A percentile compares a stretch with the other conserved stretches of the same genome.
Conservation (phyloP, 2,888 invertebrate genomes). For the Caenorhabditis macrosperma region DNA sequence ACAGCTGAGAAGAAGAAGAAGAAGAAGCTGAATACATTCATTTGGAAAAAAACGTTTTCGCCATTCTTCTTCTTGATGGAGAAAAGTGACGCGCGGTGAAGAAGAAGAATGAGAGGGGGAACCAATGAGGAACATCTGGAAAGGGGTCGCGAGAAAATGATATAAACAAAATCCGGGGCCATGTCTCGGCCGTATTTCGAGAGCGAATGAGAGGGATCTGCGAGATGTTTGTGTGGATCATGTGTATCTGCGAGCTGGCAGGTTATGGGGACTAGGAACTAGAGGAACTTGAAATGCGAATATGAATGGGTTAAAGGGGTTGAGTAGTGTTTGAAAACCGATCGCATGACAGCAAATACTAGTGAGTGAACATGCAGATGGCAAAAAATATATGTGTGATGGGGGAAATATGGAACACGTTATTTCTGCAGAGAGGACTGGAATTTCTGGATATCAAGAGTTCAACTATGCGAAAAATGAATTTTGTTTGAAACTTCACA, state of each 20-base stretch:
- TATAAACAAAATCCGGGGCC: too few species aligned
- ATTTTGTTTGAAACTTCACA: too few species aligned
- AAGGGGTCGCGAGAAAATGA: conserved; percentile 9
- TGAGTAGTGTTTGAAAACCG: conserved; percentile 52
- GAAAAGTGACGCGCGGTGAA: conserved; percentile 18
- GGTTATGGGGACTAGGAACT: background rate
- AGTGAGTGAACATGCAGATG: conserved; percentile 6
- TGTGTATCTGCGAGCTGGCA: background rate
- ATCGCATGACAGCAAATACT: conserved; percentile 53
- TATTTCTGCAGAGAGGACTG: background rate
- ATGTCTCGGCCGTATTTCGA: too few species aligned
- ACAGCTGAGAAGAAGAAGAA: conserved; percentile 10
- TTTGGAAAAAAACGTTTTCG: conserved; percentile 15
- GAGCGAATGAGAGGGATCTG: too few species aligned
- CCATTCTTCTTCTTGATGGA: conserved; percentile 25
- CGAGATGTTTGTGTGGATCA: background rate
- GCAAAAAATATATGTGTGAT: background rate
- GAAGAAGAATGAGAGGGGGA: conserved; percentile 12
- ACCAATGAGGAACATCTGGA: conserved; percentile 46
- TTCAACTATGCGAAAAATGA: too few species aligned
- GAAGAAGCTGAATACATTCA: conserved; percentile 27
- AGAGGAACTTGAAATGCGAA: background rate
- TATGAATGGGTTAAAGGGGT: conserved; percentile 12
- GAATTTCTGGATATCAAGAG: too few species aligned
- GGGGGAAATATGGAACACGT: background rate